Evolutionary conservation across 2,113 vertebrate genomes (phyloP).

Genomic region (Cettia cetti): DNA sequence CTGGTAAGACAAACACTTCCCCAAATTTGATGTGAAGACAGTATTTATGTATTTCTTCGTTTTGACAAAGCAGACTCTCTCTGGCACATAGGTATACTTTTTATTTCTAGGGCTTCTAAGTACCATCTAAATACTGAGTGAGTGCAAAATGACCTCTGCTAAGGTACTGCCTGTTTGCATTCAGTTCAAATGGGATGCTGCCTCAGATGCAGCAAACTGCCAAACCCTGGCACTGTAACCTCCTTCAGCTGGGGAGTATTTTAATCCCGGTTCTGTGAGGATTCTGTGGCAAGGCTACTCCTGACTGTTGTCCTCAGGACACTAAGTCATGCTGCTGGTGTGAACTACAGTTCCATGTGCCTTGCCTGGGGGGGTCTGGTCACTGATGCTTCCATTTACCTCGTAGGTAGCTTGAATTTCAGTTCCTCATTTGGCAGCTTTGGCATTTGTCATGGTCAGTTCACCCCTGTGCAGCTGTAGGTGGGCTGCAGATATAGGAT

Average conservation of each 20-base stretch:
- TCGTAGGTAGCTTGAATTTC: not conserved
- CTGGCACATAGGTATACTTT: not conserved
- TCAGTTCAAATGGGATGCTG: not conserved
- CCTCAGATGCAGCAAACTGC: not conserved
- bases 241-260: not conserved
- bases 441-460: not conserved
- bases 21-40: not conserved
- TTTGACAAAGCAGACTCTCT: not conserved
- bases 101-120: slow-evolving; percentile 12
- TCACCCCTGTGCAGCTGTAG: not conserved
- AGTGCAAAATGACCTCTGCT: not conserved
- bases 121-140: not conserved
- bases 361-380: not conserved
- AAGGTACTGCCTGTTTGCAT: not conserved
- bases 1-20: not conserved
- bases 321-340: not conserved
- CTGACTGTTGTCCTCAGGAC: not conserved
- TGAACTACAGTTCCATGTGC: not conserved
- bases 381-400: not conserved
- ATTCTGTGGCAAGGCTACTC: not conserved
- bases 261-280: not conserved
- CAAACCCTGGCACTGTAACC: not conserved
- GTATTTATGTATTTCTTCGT: not conserved
- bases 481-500: not conserved
- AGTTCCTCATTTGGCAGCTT: not conserved